Evolutionary conservation across 23 tunicate species (phyloP), one percentile per base, ranked within the genome.

Genomic region (Ascidia mentula): DNA sequence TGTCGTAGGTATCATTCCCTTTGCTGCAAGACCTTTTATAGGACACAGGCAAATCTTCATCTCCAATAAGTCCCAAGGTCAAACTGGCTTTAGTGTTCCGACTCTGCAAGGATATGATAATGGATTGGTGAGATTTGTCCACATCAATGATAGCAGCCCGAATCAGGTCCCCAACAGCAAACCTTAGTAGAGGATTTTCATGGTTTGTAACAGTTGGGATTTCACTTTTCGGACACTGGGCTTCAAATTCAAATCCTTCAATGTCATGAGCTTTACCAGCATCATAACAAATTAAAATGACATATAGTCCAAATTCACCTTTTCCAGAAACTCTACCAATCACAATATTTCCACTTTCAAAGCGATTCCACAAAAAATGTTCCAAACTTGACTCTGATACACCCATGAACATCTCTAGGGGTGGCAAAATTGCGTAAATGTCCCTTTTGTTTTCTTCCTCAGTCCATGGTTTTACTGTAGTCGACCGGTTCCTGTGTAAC

Each of bases 331-430:
- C 79, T 46, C 93, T 71, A 0, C 87, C 93, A 69, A 93, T 80
- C 30, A 88, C 86, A 38, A 93, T 37, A 59, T 93, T 93, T 35
- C 89, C 89, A 39, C 32, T 32, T 40, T 93, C 89, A 69, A 93
- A 61, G 1, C 77, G 17, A 71, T 79, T 45, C 84, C 88, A 80
- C 13, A 87, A 72, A 77, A 88, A 83, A 32, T 84, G 38, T 79
- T 60, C 40, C 31, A 83, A 34, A 24, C 61, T 70, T 24, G 75
- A 30, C 2, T 37, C 3, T 32, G 82, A 31, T 9, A 91, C 80
- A 17, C 72, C 82, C 97, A 91, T 85, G 60, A 79, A 86, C 36
- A 33, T 75, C 42, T 91, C 97, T 36, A 91, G 45, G 30, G 97
- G 97, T 9, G 65, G 65, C 13, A 53, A 9, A 53, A 53, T 53